A percentile compares a stretch with the other conserved stretches of the same genome.
phyloP scores from a whole-genome alignment of 2,888 invertebrate genomes.

The Melipona bicolor region DNA sequence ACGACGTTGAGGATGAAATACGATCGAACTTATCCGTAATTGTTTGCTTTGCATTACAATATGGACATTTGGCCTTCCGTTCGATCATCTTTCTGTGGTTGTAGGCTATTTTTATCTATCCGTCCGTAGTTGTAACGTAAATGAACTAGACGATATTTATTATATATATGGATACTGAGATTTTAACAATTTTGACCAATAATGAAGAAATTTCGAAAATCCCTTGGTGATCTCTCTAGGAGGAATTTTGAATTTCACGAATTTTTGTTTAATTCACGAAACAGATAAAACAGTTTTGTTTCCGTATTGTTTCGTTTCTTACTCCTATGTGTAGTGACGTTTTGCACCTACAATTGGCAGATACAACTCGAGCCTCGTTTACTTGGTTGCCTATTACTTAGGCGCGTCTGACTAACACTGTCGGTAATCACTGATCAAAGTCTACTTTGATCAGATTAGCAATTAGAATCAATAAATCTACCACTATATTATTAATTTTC shows the following conservation, averaged over 20 bases:
- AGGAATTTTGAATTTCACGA: background rate
- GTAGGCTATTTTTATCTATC: background rate
- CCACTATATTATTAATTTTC: too few species aligned
- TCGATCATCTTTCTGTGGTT: background rate
- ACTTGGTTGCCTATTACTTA: conserved; percentile 29
- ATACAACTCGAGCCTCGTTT: background rate
- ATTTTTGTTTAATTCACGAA: conserved; percentile 14
- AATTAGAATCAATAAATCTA: background rate
- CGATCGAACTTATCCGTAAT: background rate
- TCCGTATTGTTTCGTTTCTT: background rate
- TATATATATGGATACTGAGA: background rate
- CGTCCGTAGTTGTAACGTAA: background rate
- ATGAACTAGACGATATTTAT: background rate
- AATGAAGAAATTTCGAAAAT: background rate
- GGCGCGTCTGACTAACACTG: conserved; percentile 50
- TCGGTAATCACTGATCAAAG: conserved; percentile 39
- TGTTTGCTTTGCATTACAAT: background rate
- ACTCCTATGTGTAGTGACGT: too few species aligned
- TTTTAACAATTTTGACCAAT: background rate
- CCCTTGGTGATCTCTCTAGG: background rate
- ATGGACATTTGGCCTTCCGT: background rate
- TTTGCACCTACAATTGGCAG: conserved; percentile 19
- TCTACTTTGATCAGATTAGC: background rate
- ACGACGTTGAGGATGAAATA: background rate
- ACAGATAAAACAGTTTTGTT: background rate